Evolutionary conservation across 2,113 vertebrate genomes (phyloP).

Genomic region (Arizona elegans): DNA sequence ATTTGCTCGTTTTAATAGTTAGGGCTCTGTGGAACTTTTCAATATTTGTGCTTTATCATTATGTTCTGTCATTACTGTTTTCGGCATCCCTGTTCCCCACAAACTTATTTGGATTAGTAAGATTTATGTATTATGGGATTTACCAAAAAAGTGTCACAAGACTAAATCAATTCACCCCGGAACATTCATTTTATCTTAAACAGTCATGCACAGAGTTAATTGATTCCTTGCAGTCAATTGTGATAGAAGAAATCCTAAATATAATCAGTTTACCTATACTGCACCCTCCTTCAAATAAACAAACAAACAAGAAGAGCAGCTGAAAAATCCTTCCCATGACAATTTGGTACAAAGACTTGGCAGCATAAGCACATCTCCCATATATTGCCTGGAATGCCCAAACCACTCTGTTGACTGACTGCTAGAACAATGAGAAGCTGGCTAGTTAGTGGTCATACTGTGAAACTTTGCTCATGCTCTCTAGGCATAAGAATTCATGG

Average conservation of each 20-base stretch:
- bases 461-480: background rate
- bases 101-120: background rate
- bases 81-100: background rate
- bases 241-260: background rate
- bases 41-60: background rate
- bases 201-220: background rate
- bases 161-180: background rate
- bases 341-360: background rate
- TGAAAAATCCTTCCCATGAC: background rate
- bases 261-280: background rate
- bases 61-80: background rate
- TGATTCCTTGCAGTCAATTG: background rate
- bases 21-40: background rate
- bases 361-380: background rate
- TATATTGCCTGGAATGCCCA: background rate
- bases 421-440: background rate
- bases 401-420: background rate
- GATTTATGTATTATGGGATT: background rate
- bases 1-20: background rate
- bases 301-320: background rate
- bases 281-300: background rate
- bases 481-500: background rate
- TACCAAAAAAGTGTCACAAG: background rate
- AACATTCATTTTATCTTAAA: background rate
- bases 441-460: background rate